Conservation (phyloP, 1,140 invertebrate genomes). For the Lepidurus couesii region DNA sequence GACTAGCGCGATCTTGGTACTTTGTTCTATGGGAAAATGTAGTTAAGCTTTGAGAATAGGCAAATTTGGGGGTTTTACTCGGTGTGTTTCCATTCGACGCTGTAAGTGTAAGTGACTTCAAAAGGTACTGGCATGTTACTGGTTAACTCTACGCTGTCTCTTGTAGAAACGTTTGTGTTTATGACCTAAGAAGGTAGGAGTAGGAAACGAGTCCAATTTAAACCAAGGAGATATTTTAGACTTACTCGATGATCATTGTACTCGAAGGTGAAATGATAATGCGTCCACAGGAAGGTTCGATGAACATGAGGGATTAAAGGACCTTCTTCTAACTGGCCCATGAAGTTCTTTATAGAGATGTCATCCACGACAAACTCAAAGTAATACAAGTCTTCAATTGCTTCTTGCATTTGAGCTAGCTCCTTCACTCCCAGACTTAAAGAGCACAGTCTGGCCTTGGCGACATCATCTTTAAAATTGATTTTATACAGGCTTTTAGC, state of each 20-base stretch:
- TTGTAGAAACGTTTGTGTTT: slow-evolving; percentile 49
- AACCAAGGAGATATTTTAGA: background rate
- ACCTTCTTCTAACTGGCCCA: slow-evolving; percentile 51
- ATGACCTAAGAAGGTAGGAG: slow-evolving; percentile 45
- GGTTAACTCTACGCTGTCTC: slow-evolving; percentile 43
- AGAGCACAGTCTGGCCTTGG: slow-evolving; percentile 47
- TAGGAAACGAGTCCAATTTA: background rate
- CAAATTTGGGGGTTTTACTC: slow-evolving; percentile 41
- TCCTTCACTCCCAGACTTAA: slow-evolving; percentile 44
- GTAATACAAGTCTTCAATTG: slow-evolving; percentile 54
- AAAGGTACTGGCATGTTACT: slow-evolving; percentile 44
- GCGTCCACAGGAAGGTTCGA: slow-evolving; percentile 49
- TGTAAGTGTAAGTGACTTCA: slow-evolving; percentile 47
- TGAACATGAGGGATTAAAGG: slow-evolving; percentile 52
- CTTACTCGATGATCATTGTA: slow-evolving; percentile 50
- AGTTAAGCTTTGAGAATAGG: background rate
- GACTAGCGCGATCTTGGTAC: slow-evolving; percentile 45
- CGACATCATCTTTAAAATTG: slow-evolving; percentile 44
- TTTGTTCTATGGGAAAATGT: slow-evolving; percentile 42
- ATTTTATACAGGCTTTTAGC: slow-evolving; percentile 50
- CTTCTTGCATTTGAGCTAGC: slow-evolving; percentile 45
- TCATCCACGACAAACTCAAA: slow-evolving; percentile 55
- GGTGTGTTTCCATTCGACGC: slow-evolving; percentile 48
- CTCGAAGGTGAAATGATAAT: slow-evolving; percentile 50
- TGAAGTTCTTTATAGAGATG: slow-evolving; percentile 50